phyloP scores from a whole-genome alignment of 1,140 invertebrate species.

The Eulimnadia texana region DNA sequence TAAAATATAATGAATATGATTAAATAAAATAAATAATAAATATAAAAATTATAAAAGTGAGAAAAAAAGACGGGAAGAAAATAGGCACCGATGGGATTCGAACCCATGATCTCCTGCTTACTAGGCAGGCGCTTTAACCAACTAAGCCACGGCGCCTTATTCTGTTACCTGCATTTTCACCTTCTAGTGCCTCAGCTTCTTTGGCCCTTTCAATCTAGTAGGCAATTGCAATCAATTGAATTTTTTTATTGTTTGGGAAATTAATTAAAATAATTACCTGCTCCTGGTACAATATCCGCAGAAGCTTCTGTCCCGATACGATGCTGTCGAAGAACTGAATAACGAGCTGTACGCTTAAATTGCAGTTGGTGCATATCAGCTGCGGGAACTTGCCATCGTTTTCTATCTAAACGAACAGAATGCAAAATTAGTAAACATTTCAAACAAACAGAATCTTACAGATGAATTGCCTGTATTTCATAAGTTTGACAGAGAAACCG shows the following conservation, averaged over 20 bases:
- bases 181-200: too few relatives aligned
- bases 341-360: constrained; percentile 52
- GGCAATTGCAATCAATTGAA: too few relatives aligned
- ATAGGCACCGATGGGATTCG: constrained; percentile 17
- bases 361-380: constrained; percentile 55
- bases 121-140: constrained; percentile 18
- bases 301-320: constrained; percentile 45
- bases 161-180: background rate
- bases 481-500: background rate
- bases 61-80: background rate
- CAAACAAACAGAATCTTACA: background rate
- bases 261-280: constrained; percentile 23
- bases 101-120: constrained; percentile 18
- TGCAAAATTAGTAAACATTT: background rate
- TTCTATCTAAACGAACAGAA: constrained; percentile 34
- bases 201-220: too few relatives aligned
- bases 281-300: constrained; percentile 35
- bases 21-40: background rate
- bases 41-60: background rate
- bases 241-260: too few relatives aligned
- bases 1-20: background rate
- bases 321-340: constrained; percentile 52
- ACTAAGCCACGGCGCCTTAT: constrained; percentile 16
- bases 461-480: background rate
- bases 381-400: constrained; percentile 50